Evolutionary conservation across 2,113 vertebrate genomes (phyloP).

Genomic region (Ictalurus furcatus): DNA sequence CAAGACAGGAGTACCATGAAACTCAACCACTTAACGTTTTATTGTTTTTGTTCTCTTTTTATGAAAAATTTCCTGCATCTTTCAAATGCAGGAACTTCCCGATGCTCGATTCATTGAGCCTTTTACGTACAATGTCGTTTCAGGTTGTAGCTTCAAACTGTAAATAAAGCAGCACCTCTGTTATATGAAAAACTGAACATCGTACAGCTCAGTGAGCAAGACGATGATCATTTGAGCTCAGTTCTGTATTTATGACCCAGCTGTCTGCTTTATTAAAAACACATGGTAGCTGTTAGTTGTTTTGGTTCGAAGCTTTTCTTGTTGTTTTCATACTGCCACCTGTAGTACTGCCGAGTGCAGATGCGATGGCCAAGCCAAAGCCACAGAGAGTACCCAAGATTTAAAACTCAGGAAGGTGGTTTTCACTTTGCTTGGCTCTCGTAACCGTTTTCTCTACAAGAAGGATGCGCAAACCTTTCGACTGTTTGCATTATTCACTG

Average conservation of each 20-base stretch:
- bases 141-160: background rate
- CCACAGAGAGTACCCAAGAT: background rate
- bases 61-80: background rate
- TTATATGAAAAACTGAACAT: background rate
- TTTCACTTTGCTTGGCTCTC: slow-evolving; percentile 3
- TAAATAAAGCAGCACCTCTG: background rate
- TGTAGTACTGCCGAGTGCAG: background rate
- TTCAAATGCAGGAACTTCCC: background rate
- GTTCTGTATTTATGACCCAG: background rate
- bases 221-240: background rate
- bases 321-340: background rate
- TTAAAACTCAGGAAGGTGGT: background rate
- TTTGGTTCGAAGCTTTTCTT: background rate
- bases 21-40: background rate
- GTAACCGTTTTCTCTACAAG: background rate
- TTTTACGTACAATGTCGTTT: background rate
- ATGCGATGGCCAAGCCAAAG: background rate
- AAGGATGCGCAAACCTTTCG: background rate
- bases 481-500: background rate
- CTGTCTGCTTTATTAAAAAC: background rate
- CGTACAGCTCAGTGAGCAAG: background rate
- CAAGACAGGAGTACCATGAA: too few relatives aligned
- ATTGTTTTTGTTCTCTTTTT: background rate
- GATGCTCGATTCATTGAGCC: background rate
- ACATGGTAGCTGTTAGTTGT: too few relatives aligned